A percentile compares a stretch with the other conserved stretches of the same genome.
Conservation (phyloP, 2,888 invertebrate genomes). For the Zootermopsis nevadensis region DNA sequence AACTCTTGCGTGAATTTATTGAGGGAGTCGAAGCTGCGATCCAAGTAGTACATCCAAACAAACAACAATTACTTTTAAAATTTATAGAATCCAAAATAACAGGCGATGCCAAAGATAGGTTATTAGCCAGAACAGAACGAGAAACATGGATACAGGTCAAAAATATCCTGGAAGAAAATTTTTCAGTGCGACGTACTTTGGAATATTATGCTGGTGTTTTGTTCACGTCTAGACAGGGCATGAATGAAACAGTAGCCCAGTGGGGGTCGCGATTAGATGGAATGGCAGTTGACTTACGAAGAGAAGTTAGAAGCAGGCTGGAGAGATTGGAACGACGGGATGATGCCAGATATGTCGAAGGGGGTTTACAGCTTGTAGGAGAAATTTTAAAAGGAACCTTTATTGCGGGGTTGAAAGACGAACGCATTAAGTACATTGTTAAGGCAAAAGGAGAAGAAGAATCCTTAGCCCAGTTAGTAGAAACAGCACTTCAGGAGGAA, state of each 20-base stretch:
- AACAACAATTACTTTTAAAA: not conserved
- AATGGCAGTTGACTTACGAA: not conserved
- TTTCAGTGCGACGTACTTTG: not conserved
- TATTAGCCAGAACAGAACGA: slow-evolving; percentile 18
- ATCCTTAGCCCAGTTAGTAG: not conserved
- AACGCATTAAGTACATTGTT: not conserved
- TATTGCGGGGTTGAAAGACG: not conserved
- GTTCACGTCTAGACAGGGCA: not conserved
- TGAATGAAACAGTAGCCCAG: not conserved
- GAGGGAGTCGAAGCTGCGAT: too few species aligned
- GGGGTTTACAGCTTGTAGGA: not conserved
- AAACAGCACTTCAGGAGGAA: slow-evolving; percentile 15
- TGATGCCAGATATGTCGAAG: too few species aligned
- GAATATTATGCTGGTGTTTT: slow-evolving; percentile 20
- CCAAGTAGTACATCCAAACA: not conserved
- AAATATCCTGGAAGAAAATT: slow-evolving; percentile 20
- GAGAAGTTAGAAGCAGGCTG: not conserved
- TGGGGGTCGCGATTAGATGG: not conserved
- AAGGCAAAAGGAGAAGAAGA: not conserved
- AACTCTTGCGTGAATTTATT: not conserved
- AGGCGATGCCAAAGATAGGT: slow-evolving; percentile 11
- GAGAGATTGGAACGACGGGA: not conserved
- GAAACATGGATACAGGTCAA: not conserved
- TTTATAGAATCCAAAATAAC: slow-evolving; percentile 42
- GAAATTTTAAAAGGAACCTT: slow-evolving; percentile 1